Percentiles rank a stretch among this genome's conserved stretches.
phyloP scores from a whole-genome alignment of 2,113 vertebrate species.

The Alouatta palliata region DNA sequence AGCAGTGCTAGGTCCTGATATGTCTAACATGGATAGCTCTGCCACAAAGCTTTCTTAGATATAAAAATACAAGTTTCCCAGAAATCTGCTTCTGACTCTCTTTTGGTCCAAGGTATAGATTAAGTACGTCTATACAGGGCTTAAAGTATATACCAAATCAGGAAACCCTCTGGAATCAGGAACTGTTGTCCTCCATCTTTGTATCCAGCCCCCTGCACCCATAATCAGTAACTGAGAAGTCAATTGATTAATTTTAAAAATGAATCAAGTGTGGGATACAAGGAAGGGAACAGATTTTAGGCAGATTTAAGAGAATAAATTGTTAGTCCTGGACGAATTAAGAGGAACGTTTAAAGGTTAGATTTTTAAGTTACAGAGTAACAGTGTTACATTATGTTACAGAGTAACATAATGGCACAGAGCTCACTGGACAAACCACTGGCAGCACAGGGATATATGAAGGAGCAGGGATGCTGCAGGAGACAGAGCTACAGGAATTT shows the following conservation, averaged over 20 bases:
- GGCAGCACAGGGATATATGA: not conserved
- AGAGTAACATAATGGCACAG: not conserved
- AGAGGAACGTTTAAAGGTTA: not conserved
- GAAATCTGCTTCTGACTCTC: not conserved
- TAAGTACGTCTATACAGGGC: not conserved
- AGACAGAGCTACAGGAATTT: not conserved
- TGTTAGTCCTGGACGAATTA: not conserved
- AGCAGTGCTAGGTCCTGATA: not conserved
- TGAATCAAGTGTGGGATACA: not conserved
- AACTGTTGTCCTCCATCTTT: not conserved
- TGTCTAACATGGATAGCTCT: not conserved
- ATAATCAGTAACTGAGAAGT: not conserved
- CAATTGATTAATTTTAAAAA: not conserved
- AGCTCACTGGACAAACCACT: not conserved
- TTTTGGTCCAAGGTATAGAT: not conserved
- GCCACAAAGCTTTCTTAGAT: not conserved
- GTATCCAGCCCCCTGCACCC: not conserved
- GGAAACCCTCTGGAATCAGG: not conserved
- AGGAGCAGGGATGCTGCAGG: not conserved
- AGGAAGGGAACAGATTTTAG: not conserved
- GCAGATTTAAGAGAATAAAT: not conserved
- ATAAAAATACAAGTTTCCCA: not conserved
- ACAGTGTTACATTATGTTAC: slow-evolving; percentile 11
- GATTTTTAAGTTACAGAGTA: not conserved
- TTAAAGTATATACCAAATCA: not conserved